phyloP scores from a whole-genome alignment of 2,113 vertebrate species.

The Vulpes ferrilata region DNA sequence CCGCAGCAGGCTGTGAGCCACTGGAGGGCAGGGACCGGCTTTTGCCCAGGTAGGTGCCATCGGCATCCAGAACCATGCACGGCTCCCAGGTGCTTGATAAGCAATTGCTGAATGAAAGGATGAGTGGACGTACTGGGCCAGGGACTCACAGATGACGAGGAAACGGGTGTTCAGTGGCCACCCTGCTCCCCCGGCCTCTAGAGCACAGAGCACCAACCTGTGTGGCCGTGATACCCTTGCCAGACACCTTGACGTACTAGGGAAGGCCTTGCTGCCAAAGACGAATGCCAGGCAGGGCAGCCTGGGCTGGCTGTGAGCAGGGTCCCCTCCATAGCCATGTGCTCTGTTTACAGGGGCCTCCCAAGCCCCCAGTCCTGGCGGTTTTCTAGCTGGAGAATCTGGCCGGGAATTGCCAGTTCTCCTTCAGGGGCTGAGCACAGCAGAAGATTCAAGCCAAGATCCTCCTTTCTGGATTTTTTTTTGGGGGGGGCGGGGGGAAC shows the following conservation, averaged over 20 bases:
- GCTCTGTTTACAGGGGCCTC: not conserved
- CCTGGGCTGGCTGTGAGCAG: not conserved
- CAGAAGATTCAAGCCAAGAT: not conserved
- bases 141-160: not conserved
- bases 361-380: not conserved
- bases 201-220: not conserved
- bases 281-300: too few species aligned
- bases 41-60: not conserved
- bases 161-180: not conserved
- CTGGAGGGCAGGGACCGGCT: not conserved
- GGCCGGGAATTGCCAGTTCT: not conserved
- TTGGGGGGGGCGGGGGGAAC: accelerated
- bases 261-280: not conserved
- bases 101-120: not conserved
- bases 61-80: not conserved
- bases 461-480: not conserved
- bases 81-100: not conserved
- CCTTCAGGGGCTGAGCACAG: not conserved
- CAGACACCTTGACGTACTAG: not conserved
- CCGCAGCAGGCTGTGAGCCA: not conserved
- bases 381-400: not conserved
- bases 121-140: not conserved
- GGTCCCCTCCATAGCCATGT: not conserved
- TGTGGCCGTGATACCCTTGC: not conserved
- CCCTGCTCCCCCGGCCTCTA: too few species aligned